phyloP scores from a whole-genome alignment of 2,113 vertebrate species.

The Oreochromis aureus region DNA sequence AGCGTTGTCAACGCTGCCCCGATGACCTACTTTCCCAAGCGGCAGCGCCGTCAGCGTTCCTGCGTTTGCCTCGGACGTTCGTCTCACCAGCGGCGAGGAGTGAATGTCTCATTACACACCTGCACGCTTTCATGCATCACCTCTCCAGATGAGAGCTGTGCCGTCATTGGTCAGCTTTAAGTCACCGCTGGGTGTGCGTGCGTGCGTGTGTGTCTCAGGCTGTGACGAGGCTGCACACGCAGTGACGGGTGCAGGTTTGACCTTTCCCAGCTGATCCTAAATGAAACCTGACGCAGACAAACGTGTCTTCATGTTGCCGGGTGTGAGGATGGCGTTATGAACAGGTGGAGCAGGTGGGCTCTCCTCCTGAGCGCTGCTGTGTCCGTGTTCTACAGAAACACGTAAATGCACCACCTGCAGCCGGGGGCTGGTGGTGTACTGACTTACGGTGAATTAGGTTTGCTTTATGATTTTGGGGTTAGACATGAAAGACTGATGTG shows the following conservation, averaged over 20 bases:
- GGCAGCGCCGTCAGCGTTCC: not conserved
- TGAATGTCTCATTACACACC: not conserved
- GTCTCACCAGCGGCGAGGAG: not conserved
- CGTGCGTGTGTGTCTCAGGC: not conserved
- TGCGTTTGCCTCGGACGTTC: not conserved
- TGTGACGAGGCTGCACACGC: not conserved
- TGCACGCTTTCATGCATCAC: not conserved
- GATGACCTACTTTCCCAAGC: slow-evolving; percentile 45
- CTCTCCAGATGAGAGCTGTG: not conserved
- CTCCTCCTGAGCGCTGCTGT: not conserved
- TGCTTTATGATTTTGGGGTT: slow-evolving; percentile 30
- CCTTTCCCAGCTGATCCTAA: not conserved
- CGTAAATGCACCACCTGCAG: not conserved
- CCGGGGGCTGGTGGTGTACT: not conserved
- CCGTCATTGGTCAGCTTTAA: not conserved
- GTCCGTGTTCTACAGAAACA: not conserved
- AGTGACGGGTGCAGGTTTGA: not conserved
- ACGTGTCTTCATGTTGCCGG: not conserved
- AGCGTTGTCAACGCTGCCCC: slow-evolving; percentile 34
- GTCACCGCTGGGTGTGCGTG: not conserved
- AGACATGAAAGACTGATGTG: slow-evolving; percentile 21
- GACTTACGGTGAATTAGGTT: slow-evolving; percentile 12
- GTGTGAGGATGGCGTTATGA: not conserved
- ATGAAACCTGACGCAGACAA: not conserved
- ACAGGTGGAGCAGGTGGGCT: not conserved